Percentiles rank a stretch among this genome's conserved stretches.
These are phyloP conservation scores for Noctua janthe DNA, from an alignment of 2,888 invertebrate species.

Conservation along the genomic window DNA sequence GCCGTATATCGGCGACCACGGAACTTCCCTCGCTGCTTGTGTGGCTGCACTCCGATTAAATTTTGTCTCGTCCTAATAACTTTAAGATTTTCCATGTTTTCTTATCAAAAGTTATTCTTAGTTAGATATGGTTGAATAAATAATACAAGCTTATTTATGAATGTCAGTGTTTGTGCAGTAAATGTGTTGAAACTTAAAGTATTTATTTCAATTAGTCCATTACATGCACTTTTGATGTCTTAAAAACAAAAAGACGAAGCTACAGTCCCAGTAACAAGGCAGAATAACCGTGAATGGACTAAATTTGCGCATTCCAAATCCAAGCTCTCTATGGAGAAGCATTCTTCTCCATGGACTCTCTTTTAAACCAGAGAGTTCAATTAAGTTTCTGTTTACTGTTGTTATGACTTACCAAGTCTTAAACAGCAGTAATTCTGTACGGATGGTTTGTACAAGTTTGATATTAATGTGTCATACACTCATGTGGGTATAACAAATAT, in stretches of 20 bases:
- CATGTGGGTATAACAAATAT: neutral
- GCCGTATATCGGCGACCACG: conserved; percentile 53
- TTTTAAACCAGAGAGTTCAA: neutral
- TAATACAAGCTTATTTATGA: neutral
- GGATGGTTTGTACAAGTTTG: neutral
- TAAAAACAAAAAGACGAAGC: neutral
- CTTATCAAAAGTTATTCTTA: neutral
- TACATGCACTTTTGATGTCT: neutral
- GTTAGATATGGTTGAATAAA: neutral
- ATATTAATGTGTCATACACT: neutral
- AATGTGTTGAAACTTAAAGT: neutral
- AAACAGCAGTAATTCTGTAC: neutral
- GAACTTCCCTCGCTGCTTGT: conserved; percentile 44
- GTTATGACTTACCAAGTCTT: neutral
- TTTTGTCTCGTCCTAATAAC: conserved; percentile 41
- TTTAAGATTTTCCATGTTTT: conserved; percentile 12
- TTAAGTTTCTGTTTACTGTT: neutral
- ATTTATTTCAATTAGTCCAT: neutral
- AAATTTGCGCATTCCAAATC: neutral
- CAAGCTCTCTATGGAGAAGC: neutral
- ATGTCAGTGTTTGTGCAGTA: neutral
- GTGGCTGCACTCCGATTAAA: conserved; percentile 36
- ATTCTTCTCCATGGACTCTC: no score
- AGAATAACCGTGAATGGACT: neutral
- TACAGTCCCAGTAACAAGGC: neutral